Evolutionary conservation across 2,797 vertebrate genomes (phyloP).

Genomic region (Coregonus ussuriensis): DNA sequence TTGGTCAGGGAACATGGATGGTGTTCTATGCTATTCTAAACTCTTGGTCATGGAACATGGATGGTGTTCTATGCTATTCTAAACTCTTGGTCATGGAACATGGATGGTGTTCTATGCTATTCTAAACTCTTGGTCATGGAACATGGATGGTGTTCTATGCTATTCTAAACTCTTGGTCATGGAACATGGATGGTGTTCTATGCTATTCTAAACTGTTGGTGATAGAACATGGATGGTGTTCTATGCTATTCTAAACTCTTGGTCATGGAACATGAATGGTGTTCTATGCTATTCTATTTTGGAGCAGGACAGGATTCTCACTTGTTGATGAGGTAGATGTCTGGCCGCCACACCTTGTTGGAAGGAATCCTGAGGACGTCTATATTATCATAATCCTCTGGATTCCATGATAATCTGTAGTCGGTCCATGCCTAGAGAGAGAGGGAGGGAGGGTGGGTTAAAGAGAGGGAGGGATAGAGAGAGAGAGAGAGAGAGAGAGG

Average conservation of each 20-base stretch:
- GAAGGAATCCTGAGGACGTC: conserved; percentile 76
- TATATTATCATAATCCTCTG: conserved; percentile 76
- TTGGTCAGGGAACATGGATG: too few relatives aligned
- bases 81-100: too few relatives aligned
- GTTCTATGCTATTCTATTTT: background rate
- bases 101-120: too few relatives aligned
- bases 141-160: too few relatives aligned
- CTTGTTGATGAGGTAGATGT: too few relatives aligned
- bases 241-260: background rate
- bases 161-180: too few relatives aligned
- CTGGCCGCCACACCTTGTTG: conserved; percentile 78
- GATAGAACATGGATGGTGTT: background rate
- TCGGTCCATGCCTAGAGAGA: conserved; percentile 83
- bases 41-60: too few relatives aligned
- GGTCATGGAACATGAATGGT: background rate
- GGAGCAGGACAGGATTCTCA: conserved; percentile 30
- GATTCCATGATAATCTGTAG: conserved; percentile 85
- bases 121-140: too few relatives aligned
- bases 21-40: too few relatives aligned
- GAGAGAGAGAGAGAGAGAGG: background rate
- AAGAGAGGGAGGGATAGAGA: background rate
- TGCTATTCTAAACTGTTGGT: too few relatives aligned
- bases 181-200: too few relatives aligned
- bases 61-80: too few relatives aligned
- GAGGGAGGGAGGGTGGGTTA: background rate